phyloP scores from a whole-genome alignment of 2,113 vertebrate species.

The Entelurus aequoreus region DNA sequence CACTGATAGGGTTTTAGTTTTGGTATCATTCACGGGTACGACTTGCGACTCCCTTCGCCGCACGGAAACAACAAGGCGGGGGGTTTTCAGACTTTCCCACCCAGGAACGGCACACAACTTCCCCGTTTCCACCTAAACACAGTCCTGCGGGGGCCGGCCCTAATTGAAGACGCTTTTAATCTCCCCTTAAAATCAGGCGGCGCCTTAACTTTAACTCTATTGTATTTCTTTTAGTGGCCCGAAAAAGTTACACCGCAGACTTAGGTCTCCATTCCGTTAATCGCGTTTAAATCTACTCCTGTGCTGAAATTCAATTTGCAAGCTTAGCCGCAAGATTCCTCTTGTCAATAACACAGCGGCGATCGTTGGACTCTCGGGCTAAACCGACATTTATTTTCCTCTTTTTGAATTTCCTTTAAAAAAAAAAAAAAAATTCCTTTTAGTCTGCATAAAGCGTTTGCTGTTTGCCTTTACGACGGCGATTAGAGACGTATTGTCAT shows the following conservation, averaged over 20 bases:
- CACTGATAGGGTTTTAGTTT: no score
- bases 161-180: no score
- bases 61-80: no score
- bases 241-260: slow-evolving; percentile 10
- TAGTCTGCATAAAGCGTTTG: neutral
- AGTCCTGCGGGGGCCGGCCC: no score
- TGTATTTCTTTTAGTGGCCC: slow-evolving; percentile 11
- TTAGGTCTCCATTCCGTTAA: neutral
- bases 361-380: neutral
- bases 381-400: neutral
- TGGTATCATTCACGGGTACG: no score
- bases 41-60: no score
- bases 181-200: slow-evolving; percentile 12
- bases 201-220: slow-evolving; percentile 32
- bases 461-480: slow-evolving; percentile 36
- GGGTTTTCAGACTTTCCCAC: no score
- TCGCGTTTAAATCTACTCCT: slow-evolving; percentile 1
- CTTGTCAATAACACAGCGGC: slow-evolving; percentile 2
- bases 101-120: no score
- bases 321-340: slow-evolving; percentile 8
- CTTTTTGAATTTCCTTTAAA: no score
- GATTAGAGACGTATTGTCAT: slow-evolving; percentile 38
- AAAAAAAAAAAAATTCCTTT: slow-evolving; percentile 24
- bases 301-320: slow-evolving; percentile 11
- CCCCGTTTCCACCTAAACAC: no score